Conservation (phyloP, 2,113 vertebrate genomes). For the Strigops habroptila region DNA sequence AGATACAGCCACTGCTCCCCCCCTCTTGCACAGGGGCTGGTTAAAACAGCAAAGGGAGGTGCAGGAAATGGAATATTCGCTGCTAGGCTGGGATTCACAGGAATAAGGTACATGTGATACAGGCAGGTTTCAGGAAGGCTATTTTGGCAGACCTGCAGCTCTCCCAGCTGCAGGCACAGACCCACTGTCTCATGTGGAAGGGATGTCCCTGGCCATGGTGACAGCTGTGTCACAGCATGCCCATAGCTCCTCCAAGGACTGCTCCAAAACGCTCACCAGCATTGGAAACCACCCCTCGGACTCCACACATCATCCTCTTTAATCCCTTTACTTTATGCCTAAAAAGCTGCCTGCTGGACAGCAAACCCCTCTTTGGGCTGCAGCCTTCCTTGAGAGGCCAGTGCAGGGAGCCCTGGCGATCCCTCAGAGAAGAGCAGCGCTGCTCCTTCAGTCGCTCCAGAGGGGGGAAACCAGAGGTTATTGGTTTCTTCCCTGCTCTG, state of each 20-base stretch:
- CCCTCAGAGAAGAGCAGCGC: not conserved
- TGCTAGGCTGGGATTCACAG: not conserved
- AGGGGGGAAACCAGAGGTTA: not conserved
- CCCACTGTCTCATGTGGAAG: fast-evolving
- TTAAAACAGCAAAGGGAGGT: not conserved
- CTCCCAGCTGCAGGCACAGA: not conserved
- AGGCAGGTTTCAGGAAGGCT: not conserved
- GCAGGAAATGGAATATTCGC: not conserved
- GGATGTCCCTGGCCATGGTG: not conserved
- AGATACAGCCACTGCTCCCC: not conserved
- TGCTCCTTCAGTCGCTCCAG: not conserved
- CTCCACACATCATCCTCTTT: not conserved
- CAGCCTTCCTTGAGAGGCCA: not conserved
- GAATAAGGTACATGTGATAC: too few species aligned
- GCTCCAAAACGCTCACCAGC: not conserved
- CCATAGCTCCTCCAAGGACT: not conserved
- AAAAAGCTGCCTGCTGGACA: not conserved
- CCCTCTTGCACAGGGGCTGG: not conserved
- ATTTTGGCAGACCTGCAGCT: not conserved
- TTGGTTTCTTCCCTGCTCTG: constrained; percentile 33
- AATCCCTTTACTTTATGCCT: fast-evolving
- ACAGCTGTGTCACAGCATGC: not conserved
- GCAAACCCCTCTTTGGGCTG: not conserved
- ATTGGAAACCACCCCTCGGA: fast-evolving
- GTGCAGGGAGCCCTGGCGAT: fast-evolving